These are phyloP conservation scores for Osmerus eperlanus DNA, from an alignment of 2,113 vertebrate species.

Conservation along the genomic window DNA sequence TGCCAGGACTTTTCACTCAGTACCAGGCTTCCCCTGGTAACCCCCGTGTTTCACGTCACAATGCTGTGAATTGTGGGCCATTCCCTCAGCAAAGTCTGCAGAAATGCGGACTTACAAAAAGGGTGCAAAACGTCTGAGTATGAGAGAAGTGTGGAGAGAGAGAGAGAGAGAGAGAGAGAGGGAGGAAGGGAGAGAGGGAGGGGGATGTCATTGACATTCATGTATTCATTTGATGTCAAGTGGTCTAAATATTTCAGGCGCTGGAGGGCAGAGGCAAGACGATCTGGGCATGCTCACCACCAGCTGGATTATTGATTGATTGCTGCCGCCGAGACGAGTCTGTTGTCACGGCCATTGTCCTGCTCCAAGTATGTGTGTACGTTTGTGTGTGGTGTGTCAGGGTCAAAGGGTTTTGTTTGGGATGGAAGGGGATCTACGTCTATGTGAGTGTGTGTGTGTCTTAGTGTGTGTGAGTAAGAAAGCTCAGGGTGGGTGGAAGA, in stretches of 20 bases:
- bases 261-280: slow-evolving; percentile 55
- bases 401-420: neutral
- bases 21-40: too few species aligned
- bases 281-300: slow-evolving; percentile 39
- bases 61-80: too few species aligned
- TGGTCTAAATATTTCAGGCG: slow-evolving; percentile 69
- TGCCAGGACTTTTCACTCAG: too few species aligned
- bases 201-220: slow-evolving; percentile 57
- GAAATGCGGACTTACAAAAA: too few species aligned
- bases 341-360: slow-evolving; percentile 21
- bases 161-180: neutral
- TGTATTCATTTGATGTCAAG: slow-evolving; percentile 71
- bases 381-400: slow-evolving; percentile 16
- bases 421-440: neutral
- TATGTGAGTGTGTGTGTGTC: slow-evolving; percentile 27
- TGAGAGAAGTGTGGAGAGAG: too few species aligned
- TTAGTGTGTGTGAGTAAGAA: slow-evolving; percentile 1
- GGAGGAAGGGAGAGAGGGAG: neutral
- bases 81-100: too few species aligned
- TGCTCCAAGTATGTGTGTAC: slow-evolving; percentile 21
- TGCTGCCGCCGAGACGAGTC: slow-evolving; percentile 22
- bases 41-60: too few species aligned
- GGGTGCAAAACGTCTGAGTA: too few species aligned
- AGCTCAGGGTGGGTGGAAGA: neutral
- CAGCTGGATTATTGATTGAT: slow-evolving; percentile 57